Evolutionary conservation across 2,113 vertebrate species (phyloP), one percentile per base, ranked within the genome.

Genomic region (Pycnonotus jocosus): DNA sequence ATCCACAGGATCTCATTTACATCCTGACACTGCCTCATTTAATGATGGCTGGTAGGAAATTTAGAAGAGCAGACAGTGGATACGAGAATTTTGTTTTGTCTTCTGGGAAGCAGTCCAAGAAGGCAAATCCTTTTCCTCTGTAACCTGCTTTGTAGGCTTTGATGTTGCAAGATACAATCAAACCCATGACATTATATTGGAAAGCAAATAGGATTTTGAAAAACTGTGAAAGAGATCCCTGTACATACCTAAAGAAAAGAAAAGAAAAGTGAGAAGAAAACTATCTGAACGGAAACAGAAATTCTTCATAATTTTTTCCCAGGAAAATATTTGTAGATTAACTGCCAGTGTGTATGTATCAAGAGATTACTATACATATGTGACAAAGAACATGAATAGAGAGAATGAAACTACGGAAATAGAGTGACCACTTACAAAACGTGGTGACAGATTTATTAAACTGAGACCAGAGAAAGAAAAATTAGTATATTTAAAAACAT

Each of bases 171-270:
- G 66, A 83, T 77, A 61, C 57, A 82, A 58, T 78, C 72, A 92
- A 91, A 78, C 17, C 22, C n/a, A 37, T 71, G 38, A 84, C 33
- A 88, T 86, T 74, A 24, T 40, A 62, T 0, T 66, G 44, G 69
- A 81, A 92, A 91, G 4, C 17, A 96, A 90, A 81, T 15, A 71
- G 53, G 56, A 93, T 91, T 91, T 79, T 76, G 53, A 90, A 90
- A 95, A 90, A 44, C 38, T 76, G 64, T 92, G 53, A 31, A 60
- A 90, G 27, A 64, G 15, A 68, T 62, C 73, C 28, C 17, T 71
- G 27, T 69, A 45, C 16, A 37, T 44, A 27, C 38, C 50, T 62
- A 77, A 89, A 68, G 22, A 70, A 90, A 82, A 62, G 18, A 64
- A 72, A 86, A 61, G 0, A 12, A 90, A n/a, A n/a, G n/a, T n/a